Base-by-base conservation (phyloP, 2,113 vertebrate species). In the Centrocercus urophasianus region DNA sequence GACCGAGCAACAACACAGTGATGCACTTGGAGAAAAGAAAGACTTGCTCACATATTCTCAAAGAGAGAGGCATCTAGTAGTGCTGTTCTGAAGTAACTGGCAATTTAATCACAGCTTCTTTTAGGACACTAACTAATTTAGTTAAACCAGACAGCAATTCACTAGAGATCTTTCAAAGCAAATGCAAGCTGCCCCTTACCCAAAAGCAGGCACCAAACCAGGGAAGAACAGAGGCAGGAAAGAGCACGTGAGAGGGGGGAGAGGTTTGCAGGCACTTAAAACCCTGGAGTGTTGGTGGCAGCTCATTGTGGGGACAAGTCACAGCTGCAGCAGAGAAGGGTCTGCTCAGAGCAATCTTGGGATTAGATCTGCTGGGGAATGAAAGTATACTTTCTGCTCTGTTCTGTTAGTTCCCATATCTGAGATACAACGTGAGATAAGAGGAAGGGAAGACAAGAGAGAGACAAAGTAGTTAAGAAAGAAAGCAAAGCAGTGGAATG, bases 31-130 rank as follows among this genome's bases (percentile, higher is more conserved):
- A 74, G 61, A 71, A 86, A 88, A 93, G 25, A 67, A 91, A 88
- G 32, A 32, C 57, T 76, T 91, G 54, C 54, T 90, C 65, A 67
- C 13, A 25, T 13, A 60, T 42, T 74, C 59, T 70, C 81, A 88
- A 75, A 80, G 7, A 83, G 63, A 71, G 32, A 84, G 56, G 65
- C 43, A 45, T 59, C 64, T 60, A 13, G 34, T 66, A 91, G 72
- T 63, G 36, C 25, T 47, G 54, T 57, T 54, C 70, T 60, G 75
- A 94, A 83, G 91, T 56, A 95, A 81, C 80, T 63, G 59, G 64
- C 47, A 83, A 89, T 83, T 93, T 63, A 95, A 93, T 93, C 77
- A 83, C 57, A 40, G 70, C 36, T 59, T 90, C 82, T 91, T 93
- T 24, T 63, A 91, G 86, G 78, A 82, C 57, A 89, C 63, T 66